phyloP scores from a whole-genome alignment of 2,888 invertebrate species.

The Pomacea canaliculata region DNA sequence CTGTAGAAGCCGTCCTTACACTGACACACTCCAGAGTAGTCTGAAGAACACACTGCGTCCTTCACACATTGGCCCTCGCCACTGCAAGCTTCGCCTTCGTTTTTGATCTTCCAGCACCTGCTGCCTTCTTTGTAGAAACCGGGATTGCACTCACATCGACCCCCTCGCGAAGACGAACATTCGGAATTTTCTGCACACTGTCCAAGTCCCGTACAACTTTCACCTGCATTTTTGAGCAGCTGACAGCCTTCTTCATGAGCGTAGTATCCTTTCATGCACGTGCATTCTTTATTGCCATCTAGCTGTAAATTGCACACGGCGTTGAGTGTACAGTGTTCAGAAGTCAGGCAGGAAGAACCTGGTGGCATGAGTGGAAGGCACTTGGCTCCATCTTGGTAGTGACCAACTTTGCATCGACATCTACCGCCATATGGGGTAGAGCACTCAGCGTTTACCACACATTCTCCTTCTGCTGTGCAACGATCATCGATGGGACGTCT shows the following conservation, averaged over 20 bases:
- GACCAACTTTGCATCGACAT: constrained; percentile 23
- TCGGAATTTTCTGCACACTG: constrained; percentile 24
- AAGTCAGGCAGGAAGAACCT: constrained; percentile 3
- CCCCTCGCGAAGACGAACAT: constrained; percentile 23
- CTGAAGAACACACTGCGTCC: constrained; percentile 27
- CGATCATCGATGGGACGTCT: constrained; percentile 20
- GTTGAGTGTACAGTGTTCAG: constrained; percentile 22
- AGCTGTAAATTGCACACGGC: constrained; percentile 15
- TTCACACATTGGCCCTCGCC: constrained; percentile 26
- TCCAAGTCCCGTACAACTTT: constrained; percentile 27
- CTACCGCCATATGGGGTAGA: constrained; percentile 26
- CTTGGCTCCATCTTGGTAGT: constrained; percentile 24
- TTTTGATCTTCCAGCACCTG: constrained; percentile 22
- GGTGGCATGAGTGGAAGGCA: constrained; percentile 23
- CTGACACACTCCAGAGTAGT: constrained; percentile 19
- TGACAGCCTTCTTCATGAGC: constrained; percentile 5
- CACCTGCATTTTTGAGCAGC: constrained; percentile 22
- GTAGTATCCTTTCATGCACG: constrained; percentile 18
- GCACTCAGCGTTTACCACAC: constrained; percentile 31
- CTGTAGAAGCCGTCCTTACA: constrained; percentile 23
- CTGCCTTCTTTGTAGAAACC: constrained; percentile 26
- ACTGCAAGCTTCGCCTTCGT: constrained; percentile 15
- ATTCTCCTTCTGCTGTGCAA: constrained; percentile 29
- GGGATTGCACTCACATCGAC: constrained; percentile 22
- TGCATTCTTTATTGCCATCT: constrained; percentile 11